Evolutionary conservation across 2,888 invertebrate genomes (phyloP).

Genomic region (Trichopoda pennipes): DNA sequence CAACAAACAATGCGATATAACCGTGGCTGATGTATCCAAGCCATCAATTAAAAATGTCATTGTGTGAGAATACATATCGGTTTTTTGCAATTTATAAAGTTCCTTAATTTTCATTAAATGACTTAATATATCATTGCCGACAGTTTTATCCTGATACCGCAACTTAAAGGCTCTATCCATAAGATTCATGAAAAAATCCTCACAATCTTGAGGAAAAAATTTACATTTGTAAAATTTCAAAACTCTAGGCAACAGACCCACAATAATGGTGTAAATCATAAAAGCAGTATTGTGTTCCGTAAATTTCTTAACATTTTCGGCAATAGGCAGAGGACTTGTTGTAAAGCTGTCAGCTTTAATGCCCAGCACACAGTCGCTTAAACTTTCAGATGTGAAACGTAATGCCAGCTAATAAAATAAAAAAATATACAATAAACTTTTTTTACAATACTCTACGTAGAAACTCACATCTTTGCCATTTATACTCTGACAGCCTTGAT

Average conservation of each 20-base stretch:
- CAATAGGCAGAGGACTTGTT: conserved; percentile 74
- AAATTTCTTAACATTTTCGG: conserved; percentile 76
- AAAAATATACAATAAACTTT: not conserved
- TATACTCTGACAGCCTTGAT: conserved; percentile 71
- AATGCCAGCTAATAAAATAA: conserved; percentile 73
- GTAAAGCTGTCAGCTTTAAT: conserved; percentile 80
- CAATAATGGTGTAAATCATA: conserved; percentile 73
- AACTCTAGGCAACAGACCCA: conserved; percentile 76
- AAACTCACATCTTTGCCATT: conserved; percentile 80
- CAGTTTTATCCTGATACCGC: conserved; percentile 69
- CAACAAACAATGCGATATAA: conserved; percentile 76
- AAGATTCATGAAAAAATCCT: conserved; percentile 74
- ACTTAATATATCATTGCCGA: conserved; percentile 77
- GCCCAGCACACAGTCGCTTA: conserved; percentile 81
- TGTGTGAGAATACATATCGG: conserved; percentile 76
- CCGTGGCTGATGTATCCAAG: conserved; percentile 78
- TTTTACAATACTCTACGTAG: not conserved
- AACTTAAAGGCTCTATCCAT: conserved; percentile 73
- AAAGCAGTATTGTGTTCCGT: conserved; percentile 75
- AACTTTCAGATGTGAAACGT: conserved; percentile 81
- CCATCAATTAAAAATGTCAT: conserved; percentile 80
- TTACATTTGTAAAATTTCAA: conserved; percentile 73
- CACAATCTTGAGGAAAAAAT: conserved; percentile 84
- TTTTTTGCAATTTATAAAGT: conserved; percentile 72
- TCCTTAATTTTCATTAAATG: conserved; percentile 76